Base-by-base conservation (phyloP, 2,888 invertebrate genomes). In the Ypsolopha sequella region DNA sequence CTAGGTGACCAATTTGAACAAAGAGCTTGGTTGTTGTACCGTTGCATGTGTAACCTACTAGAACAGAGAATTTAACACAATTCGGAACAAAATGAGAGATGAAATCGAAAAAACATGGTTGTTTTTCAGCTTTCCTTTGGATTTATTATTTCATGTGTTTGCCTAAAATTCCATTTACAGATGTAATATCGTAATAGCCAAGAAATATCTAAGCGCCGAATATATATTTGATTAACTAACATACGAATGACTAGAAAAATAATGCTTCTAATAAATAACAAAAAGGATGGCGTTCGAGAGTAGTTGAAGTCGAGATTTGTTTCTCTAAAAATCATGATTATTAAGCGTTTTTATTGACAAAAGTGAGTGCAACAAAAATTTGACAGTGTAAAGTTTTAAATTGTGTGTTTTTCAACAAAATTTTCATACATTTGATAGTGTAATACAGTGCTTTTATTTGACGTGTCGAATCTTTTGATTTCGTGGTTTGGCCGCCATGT, bases 401-500 rank as follows among this genome's bases (percentile, higher is more conserved):
- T 59, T 62, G 51, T 56, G 13, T 48, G 39, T 47, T 14, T 45
- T 51, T 39, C 46, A n/a, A 11, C n/a, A 7, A 34, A 3, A 24
- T 24, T 24, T 24, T 24, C 24, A 24, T 36, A 46, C 48, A 45
- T 51, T 52, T 55, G 49, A 49, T 48, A 53, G 14, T 52, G 56
- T 57, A 60, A 60, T 65, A 70, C 72, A 24, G 68, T 61, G 66
- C 66, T 69, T 63, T 47, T 36, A 67, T 73, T 84, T 77, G 76
- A 80, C 75, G 86, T 86, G 87, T 87, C 86, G 76, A 72, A 77
- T 77, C 73, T 76, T 70, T 68, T 49, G 52, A 50, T 68, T 71
- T 80, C 76, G 66, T 65, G 70, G 71, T 67, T 74, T 72, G 81
- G 76, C 85, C 77, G 87, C 87, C 87, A 87, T 87, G 79, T 87